Evolutionary conservation across 2,888 invertebrate genomes (phyloP).

Genomic region (Trichopoda pennipes): DNA sequence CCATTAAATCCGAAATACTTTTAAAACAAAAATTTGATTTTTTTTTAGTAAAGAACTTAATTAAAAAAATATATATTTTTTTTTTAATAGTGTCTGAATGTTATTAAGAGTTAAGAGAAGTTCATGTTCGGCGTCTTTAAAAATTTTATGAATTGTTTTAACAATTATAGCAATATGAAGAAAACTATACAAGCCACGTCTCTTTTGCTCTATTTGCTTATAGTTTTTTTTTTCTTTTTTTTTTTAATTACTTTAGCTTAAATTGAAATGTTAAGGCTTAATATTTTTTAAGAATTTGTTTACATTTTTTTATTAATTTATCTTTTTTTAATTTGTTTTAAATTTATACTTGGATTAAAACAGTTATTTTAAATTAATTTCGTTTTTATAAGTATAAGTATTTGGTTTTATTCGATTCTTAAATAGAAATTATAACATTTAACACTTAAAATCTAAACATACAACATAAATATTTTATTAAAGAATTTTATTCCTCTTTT

Average conservation of each 20-base stretch:
- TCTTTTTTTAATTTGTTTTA: not conserved
- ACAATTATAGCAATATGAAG: too few relatives aligned
- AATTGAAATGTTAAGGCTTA: slow-evolving; percentile 50
- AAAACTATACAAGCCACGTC: too few relatives aligned
- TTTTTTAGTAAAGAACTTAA: too few relatives aligned
- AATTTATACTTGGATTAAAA: slow-evolving; percentile 20
- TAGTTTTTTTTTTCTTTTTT: not conserved
- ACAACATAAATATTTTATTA: slow-evolving; percentile 43
- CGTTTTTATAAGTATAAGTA: not conserved
- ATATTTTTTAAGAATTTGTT: slow-evolving; percentile 15
- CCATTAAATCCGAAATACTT: too few relatives aligned
- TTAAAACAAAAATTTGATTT: too few relatives aligned
- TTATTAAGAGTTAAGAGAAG: too few relatives aligned
- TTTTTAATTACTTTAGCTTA: not conserved
- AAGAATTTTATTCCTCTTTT: slow-evolving; percentile 20
- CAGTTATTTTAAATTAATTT: slow-evolving; percentile 45
- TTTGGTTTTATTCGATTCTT: slow-evolving; percentile 21
- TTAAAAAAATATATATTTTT: too few relatives aligned
- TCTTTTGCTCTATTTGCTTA: not conserved
- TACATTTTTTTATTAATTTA: slow-evolving; percentile 4
- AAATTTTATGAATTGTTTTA: too few relatives aligned
- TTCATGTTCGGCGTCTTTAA: too few relatives aligned
- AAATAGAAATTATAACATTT: slow-evolving; percentile 60
- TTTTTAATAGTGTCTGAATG: too few relatives aligned
- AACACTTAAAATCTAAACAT: slow-evolving; percentile 64